These are phyloP conservation scores for Raja brachyura DNA, from an alignment of 2,113 vertebrate species.

Conservation along the genomic window DNA sequence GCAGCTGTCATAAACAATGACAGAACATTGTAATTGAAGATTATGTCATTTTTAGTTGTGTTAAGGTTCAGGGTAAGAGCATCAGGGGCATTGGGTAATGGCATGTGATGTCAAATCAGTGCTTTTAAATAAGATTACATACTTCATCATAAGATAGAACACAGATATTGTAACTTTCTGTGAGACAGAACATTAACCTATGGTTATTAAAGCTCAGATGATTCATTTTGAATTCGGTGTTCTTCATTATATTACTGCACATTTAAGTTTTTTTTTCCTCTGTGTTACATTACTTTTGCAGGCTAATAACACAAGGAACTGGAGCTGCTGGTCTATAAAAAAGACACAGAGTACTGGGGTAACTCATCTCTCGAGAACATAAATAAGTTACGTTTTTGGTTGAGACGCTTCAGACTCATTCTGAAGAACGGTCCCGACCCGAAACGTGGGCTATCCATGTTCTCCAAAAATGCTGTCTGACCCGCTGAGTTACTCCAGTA, in stretches of 20 bases:
- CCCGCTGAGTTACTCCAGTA: no score
- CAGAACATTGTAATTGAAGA: slow-evolving; percentile 26
- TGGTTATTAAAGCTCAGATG: background rate
- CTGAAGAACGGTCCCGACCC: no score
- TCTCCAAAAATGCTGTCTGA: no score
- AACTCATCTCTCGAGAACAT: no score
- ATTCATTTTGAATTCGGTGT: background rate
- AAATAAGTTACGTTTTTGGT: no score
- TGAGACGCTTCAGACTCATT: no score
- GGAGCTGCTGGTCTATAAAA: no score
- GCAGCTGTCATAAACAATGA: background rate
- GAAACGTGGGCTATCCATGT: no score
- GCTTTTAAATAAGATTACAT: background rate
- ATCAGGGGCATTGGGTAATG: slow-evolving; percentile 28
- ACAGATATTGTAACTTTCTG: background rate
- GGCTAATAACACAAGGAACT: background rate
- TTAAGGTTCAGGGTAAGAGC: slow-evolving; percentile 11
- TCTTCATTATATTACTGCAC: background rate
- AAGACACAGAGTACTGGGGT: no score
- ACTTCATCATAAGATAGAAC: background rate
- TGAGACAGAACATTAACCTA: background rate
- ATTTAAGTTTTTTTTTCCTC: background rate
- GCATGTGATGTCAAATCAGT: background rate
- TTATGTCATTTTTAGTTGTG: slow-evolving; percentile 14
- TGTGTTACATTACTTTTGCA: background rate